Evolutionary conservation across 2,888 invertebrate genomes (phyloP), one percentile per base, ranked within the genome.

Genomic region (Margaritifera margaritifera): DNA sequence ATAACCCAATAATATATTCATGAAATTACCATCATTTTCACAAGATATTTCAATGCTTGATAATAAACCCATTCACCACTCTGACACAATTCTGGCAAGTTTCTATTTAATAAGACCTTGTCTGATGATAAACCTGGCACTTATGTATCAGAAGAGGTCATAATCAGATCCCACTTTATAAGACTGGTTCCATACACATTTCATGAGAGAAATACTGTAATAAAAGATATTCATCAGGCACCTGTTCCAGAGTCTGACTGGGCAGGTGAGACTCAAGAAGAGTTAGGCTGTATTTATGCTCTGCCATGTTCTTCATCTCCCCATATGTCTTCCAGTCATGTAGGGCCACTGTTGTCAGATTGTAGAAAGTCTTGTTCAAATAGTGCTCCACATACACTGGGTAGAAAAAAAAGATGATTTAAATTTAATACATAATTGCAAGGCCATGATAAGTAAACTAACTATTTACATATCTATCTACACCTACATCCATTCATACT

Each of bases 301-400:
- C 92, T 0, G 98, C 99, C 89, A 99, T 92, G 87, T 95, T 94
- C 72, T 97, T 93, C 99, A 99, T 99, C 91, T 97, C 96, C 24
- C 96, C 95, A 88, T 99, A 99, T 0, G 97, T 97, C 89, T 95
- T 95, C 97, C 98, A 99, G 90, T 99, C 98, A 81, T 99, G 97
- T 60, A 98, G 91, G 11, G 98, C 97, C 51, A 99, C 97, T 1
- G 98, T 97, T 1, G 98, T 98, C 83, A 99, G 92, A 91, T 99
- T 98, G 90, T 99, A 99, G 91, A 98, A 99, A 88, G 95, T 97
- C 78, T 93, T 94, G 84, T 97, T 96, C 78, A 99, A 92, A 90
- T 98, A 98, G 87, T 95, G 94, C 89, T 98, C 98, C 15, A 97
- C 93, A 84, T 91, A 91, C 68, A 84, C 91, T 91, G 80, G 55